Evolutionary conservation across 2,797 vertebrate species (phyloP).

Genomic region (Hippocampus kuda): DNA sequence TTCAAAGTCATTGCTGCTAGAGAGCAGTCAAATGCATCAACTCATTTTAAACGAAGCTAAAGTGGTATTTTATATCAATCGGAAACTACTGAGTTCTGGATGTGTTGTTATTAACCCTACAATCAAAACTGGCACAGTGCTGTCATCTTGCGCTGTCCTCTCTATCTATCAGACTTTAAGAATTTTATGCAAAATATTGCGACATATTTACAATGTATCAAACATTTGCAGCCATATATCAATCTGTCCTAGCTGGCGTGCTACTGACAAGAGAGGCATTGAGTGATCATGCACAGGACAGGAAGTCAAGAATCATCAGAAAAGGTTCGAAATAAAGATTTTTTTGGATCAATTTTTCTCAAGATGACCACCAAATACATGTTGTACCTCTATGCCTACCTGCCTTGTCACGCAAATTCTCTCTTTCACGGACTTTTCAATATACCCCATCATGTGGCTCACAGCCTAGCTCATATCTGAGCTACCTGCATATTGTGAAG

Average conservation of each 20-base stretch:
- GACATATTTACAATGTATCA: background rate
- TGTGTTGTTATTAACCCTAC: too few species aligned
- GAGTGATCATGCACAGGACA: background rate
- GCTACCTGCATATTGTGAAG: conserved; percentile 2
- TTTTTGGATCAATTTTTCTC: background rate
- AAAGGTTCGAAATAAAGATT: too few species aligned
- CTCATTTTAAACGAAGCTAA: too few species aligned
- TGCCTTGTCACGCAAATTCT: background rate
- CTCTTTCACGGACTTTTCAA: background rate
- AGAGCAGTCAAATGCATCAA: too few species aligned
- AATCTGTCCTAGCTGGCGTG: background rate
- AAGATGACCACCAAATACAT: background rate
- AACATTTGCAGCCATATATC: background rate
- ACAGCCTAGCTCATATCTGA: conserved; percentile 6
- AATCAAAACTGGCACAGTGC: too few species aligned
- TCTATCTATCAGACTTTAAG: too few species aligned
- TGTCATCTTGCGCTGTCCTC: too few species aligned
- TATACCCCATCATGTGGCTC: background rate
- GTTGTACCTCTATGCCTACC: background rate
- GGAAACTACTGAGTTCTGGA: too few species aligned
- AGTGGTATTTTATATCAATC: too few species aligned
- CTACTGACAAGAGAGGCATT: background rate
- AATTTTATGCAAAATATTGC: background rate
- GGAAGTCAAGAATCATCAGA: background rate
- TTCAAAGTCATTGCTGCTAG: too few species aligned